A percentile compares a stretch with the other conserved stretches of the same genome.
Conservation (phyloP, 2,888 invertebrate genomes). For the Lampropteryx suffumata region DNA sequence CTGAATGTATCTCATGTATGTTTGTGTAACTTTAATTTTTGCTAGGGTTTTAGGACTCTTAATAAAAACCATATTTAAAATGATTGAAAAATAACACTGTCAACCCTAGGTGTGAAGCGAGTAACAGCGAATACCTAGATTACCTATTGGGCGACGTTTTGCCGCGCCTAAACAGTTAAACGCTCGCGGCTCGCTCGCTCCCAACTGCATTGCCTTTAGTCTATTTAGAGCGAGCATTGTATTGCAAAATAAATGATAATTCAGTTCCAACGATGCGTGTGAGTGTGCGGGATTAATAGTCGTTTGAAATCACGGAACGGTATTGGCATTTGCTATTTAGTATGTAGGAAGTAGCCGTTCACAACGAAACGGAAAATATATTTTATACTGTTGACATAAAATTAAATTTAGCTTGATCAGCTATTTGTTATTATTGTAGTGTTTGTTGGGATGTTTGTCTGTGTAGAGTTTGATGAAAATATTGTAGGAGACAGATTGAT, state of each 20-base stretch:
- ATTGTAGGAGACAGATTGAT: too few relatives aligned
- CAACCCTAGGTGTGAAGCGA: constrained; percentile 28
- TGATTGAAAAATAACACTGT: background rate
- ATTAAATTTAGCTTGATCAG: background rate
- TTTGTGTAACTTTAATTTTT: too few relatives aligned
- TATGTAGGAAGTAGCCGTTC: constrained; percentile 3
- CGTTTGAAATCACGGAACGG: constrained; percentile 7
- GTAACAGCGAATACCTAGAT: constrained; percentile 26
- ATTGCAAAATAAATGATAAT: constrained; percentile 30
- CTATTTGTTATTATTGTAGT: background rate
- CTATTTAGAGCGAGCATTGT: constrained; percentile 47
- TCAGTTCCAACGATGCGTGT: constrained; percentile 10
- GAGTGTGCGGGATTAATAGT: constrained; percentile 12
- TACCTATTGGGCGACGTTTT: constrained; percentile 44
- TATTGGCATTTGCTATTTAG: constrained; percentile 12
- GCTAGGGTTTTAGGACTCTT: too few relatives aligned
- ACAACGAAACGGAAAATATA: background rate
- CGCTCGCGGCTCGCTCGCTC: constrained; percentile 61
- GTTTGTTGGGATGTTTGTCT: too few relatives aligned
- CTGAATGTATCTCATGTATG: too few relatives aligned
- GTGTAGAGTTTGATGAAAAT: too few relatives aligned
- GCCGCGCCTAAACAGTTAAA: constrained; percentile 54
- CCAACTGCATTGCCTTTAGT: constrained; percentile 40
- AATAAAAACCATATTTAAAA: too few relatives aligned
- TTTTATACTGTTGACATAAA: background rate